Base-by-base conservation (phyloP, 2,888 invertebrate species). In the Drosophila quinaria region DNA sequence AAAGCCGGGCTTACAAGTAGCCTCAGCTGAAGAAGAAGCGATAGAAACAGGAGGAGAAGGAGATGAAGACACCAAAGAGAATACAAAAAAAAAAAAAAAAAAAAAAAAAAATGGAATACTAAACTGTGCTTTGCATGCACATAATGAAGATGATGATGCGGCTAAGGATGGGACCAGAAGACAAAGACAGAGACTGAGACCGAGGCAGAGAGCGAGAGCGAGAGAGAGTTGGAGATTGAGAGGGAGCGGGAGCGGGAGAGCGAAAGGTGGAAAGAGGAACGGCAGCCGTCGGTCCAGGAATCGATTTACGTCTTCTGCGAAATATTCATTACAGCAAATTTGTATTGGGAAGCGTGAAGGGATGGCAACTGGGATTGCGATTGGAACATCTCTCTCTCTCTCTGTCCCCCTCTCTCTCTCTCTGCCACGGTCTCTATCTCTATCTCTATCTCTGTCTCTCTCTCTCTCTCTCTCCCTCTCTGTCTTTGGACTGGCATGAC, bases 241-340 rank as follows among this genome's bases (percentile, higher is more conserved):
- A 11, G n/a, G 25, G 11, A 22, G 11, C 4, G 1, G 13, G 15
- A n/a, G 5, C 19, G 29, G 9, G 13, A 31, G 11, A 35, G 25
- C 44, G 17, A 9, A 19, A 42, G 35, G 37, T 3, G 17, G 22
- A 10, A 44, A 17, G 44, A 15, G 4, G 33, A n/a, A 50, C 37
- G 17, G 70, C 58, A 74, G 70, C 70, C 74, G 71, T 55, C 59
- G 63, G 63, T 73, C 74, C 70, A 69, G 65, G 81, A 84, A 81
- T 85, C 78, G 85, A 70, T 83, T 84, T 81, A 80, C 75, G 84
- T 80, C 77, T 85, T 82, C 86, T 80, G 78, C 82, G 86, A 85
- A 85, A 82, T 85, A 85, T 85, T 82, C 82, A 83, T 85, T 85
- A 82, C 80, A 72, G 80, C 78, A 78, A 80, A 83, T 82, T 80